Evolutionary conservation across 2,888 invertebrate species (phyloP).

Genomic region (Hipparchia sbordonii): DNA sequence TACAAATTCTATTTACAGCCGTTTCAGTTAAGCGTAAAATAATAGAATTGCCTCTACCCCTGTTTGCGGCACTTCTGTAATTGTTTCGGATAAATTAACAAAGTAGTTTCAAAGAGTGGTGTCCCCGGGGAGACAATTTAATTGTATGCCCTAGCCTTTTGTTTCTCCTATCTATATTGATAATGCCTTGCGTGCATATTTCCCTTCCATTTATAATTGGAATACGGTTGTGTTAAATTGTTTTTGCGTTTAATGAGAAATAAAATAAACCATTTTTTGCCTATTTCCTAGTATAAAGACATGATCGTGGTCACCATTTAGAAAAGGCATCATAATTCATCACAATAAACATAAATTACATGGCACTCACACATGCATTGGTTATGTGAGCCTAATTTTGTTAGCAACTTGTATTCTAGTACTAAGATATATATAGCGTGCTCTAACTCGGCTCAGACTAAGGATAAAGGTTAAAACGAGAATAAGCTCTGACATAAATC

Average conservation of each 20-base stretch:
- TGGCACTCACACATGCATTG: too few relatives aligned
- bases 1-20: conserved; percentile 40
- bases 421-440: too few relatives aligned
- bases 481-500: too few relatives aligned
- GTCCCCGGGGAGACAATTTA: conserved; percentile 68
- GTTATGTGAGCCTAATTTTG: too few relatives aligned
- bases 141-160: conserved; percentile 64
- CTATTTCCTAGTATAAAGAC: too few relatives aligned
- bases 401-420: too few relatives aligned
- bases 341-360: too few relatives aligned
- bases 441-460: too few relatives aligned
- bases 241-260: conserved; percentile 3
- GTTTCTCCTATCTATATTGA: conserved; percentile 62
- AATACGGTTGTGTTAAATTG: conserved; percentile 19
- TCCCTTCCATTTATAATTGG: conserved; percentile 40
- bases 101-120: conserved; percentile 76
- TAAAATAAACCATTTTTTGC: neutral
- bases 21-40: conserved; percentile 63
- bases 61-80: conserved; percentile 68
- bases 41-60: conserved; percentile 64
- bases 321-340: too few relatives aligned
- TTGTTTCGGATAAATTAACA: conserved; percentile 80
- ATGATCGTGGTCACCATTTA: too few relatives aligned
- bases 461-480: too few relatives aligned
- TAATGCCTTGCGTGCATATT: conserved; percentile 52